Percentiles rank a stretch among this genome's conserved stretches.
These are phyloP conservation scores for Cephalotes varians DNA, from an alignment of 2,888 invertebrate genomes.

Conservation along the genomic window DNA sequence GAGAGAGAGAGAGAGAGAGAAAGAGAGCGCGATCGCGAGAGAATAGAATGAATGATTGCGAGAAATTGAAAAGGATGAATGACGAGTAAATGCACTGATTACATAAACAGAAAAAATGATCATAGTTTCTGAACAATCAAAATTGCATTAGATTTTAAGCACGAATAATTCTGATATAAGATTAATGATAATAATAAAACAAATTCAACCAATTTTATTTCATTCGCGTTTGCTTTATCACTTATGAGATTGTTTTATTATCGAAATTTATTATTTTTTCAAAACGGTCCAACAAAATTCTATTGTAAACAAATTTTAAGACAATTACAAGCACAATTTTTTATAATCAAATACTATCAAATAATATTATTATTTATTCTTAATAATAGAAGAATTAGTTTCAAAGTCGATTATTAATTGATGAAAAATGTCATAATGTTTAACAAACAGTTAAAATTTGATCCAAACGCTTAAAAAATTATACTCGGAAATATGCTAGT, in stretches of 20 bases:
- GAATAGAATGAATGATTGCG: background rate
- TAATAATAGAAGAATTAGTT: background rate
- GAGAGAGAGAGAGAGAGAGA: conserved; percentile 1
- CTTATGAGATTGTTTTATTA: background rate
- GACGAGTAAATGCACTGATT: background rate
- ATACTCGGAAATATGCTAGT: conserved; percentile 29
- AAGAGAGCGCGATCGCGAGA: background rate
- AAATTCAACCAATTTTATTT: background rate
- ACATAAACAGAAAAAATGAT: background rate
- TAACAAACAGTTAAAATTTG: background rate
- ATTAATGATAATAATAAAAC: conserved; percentile 24
- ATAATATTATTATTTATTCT: background rate
- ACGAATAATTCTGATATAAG: background rate
- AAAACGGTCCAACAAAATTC: background rate
- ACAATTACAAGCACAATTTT: background rate
- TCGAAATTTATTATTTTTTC: background rate
- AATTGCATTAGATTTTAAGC: conserved; percentile 9
- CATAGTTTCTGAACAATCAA: background rate
- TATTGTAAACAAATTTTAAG: background rate
- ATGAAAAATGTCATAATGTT: background rate
- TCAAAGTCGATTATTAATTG: background rate
- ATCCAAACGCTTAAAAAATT: background rate
- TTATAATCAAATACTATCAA: background rate
- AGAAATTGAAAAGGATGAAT: conserved; percentile 10
- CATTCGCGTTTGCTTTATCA: background rate